Evolutionary conservation across 2,888 invertebrate genomes (phyloP).

Genomic region (Xylota sylvarum): DNA sequence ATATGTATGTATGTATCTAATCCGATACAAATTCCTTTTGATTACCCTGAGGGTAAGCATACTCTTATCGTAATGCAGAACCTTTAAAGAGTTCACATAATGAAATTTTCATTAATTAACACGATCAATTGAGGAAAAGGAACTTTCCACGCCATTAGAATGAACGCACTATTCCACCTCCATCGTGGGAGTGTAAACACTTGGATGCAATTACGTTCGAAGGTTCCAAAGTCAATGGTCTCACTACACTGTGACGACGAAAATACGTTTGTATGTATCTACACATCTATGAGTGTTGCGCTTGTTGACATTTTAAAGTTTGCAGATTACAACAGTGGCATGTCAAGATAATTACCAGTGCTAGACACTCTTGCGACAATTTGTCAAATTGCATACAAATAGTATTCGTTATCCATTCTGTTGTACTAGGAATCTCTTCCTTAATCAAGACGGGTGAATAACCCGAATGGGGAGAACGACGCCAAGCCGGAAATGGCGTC

Average conservation of each 20-base stretch:
- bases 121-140: background rate
- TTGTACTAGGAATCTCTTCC: background rate
- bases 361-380: slow-evolving; percentile 31
- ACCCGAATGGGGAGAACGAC: slow-evolving; percentile 18
- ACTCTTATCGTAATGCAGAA: background rate
- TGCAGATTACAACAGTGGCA: slow-evolving; percentile 25
- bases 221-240: slow-evolving; percentile 40
- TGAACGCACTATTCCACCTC: background rate
- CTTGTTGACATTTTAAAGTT: slow-evolving; percentile 19
- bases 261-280: no score
- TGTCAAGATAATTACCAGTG: slow-evolving; percentile 22
- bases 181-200: slow-evolving; percentile 37
- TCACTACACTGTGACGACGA: background rate
- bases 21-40: background rate
- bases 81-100: slow-evolving; percentile 14
- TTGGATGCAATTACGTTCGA: slow-evolving; percentile 28
- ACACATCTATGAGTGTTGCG: background rate
- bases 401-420: background rate
- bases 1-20: no score
- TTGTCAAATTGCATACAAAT: slow-evolving; percentile 5
- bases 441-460: slow-evolving; percentile 33
- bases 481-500: slow-evolving; percentile 31
- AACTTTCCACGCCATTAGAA: slow-evolving; percentile 16
- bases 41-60: background rate
- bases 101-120: slow-evolving; percentile 14